Base-by-base conservation (phyloP, 2,888 invertebrate genomes). In the Apocheima hispidaria region DNA sequence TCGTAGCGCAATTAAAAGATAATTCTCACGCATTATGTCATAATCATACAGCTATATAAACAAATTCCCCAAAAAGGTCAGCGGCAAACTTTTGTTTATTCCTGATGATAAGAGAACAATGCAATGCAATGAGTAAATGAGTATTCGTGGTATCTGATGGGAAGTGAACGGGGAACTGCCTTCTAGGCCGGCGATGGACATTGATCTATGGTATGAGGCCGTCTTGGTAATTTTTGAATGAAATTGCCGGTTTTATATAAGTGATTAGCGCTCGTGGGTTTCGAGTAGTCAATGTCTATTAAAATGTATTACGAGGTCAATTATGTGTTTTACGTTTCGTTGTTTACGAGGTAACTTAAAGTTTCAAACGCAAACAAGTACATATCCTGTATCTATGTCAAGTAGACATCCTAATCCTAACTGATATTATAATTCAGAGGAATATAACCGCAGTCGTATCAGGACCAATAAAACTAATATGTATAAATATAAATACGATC, bases 151-250 rank as follows among this genome's bases (percentile, higher is more conserved):
- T 71, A 74, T 72, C 74, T 68, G 68, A 73, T 74, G 74, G 68
- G 68, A 68, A 75, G 60, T 73, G 76, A 74, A 65, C 60, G 68
- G 53, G 28, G 46, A 50, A 70, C 55, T 61, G 65, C 79, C 80
- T 79, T 79, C 78, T 18, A 7, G 74, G 48, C 61, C 58, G 63
- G 70, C 70, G 71, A 71, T 74, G 75, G 56, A 66, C 63, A 16
- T 20, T 9, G 30, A 52, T 60, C 53, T 43, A 44, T 4, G 54
- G 66, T 70, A 69, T 38, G 26, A 38, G 50, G 50, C 14, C 50
- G 10, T 10, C 9, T 12, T 26, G 46, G 9, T 57, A 2, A 41
- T 16, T 51, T 38, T 33, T 53, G 41, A 43, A 43, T 53, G 52
- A 40, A 66, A 44, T 50, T 55, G 43, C 50, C n/a, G 21, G 64